These are phyloP conservation scores for Papilio machaon DNA, from an alignment of 1,140 invertebrate species.

Conservation along the genomic window DNA sequence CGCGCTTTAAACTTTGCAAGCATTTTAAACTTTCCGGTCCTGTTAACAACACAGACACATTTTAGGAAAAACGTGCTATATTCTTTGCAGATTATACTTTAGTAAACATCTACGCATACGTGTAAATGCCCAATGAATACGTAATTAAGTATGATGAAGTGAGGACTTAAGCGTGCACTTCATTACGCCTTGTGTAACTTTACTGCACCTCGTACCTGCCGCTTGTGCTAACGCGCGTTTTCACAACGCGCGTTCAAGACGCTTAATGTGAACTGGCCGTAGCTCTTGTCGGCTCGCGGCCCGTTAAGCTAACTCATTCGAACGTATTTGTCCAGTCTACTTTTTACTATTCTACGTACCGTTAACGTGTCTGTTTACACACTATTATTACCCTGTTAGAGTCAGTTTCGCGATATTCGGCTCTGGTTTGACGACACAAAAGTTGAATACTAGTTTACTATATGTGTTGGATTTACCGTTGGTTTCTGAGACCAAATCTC, in stretches of 20 bases:
- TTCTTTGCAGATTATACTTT: no score
- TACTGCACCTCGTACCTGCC: no score
- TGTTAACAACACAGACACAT: no score
- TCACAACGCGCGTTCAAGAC: neutral
- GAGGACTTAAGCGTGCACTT: no score
- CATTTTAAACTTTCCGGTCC: no score
- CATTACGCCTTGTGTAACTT: neutral
- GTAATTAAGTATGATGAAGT: no score
- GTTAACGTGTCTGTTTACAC: conserved; percentile 73
- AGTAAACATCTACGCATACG: no score
- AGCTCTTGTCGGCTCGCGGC: conserved; percentile 38
- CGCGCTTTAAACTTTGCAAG: neutral
- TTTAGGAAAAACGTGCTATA: neutral
- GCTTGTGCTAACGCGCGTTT: neutral
- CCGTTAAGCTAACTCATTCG: conserved; percentile 78
- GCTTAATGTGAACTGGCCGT: neutral
- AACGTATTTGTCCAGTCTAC: conserved; percentile 78
- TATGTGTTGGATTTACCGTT: neutral
- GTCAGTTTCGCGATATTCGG: conserved; percentile 52
- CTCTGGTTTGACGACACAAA: neutral
- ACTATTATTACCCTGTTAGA: conserved; percentile 73
- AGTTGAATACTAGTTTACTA: neutral
- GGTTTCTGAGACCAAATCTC: no score
- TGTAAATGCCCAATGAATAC: no score
- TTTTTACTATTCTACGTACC: conserved; percentile 78